Percentiles rank a stretch among this genome's conserved stretches.
These are phyloP conservation scores for Aphis craccivora DNA, from an alignment of 1,140 invertebrate genomes.

Conservation along the genomic window DNA sequence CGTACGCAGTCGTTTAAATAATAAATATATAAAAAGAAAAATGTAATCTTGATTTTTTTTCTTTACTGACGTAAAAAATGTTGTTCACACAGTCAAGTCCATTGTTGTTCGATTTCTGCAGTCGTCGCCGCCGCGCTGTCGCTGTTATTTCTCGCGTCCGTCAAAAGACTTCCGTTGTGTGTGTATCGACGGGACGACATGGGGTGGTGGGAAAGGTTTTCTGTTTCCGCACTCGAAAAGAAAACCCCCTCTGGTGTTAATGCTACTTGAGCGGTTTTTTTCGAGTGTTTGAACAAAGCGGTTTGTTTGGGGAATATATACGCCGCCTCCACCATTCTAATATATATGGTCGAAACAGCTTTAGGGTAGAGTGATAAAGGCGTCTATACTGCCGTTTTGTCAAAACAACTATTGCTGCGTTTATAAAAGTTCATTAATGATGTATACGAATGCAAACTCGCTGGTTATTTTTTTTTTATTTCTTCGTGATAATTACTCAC, in stretches of 20 bases:
- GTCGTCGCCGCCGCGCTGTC: not conserved
- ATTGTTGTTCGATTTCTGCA: constrained; percentile 15
- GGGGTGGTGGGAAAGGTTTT: constrained; percentile 16
- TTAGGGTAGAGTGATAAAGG: not conserved
- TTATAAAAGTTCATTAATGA: constrained; percentile 22
- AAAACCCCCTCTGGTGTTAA: constrained; percentile 48
- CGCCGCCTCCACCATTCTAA: not conserved
- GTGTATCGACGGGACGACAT: not conserved
- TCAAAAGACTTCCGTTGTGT: constrained; percentile 50
- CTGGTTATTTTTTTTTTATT: not conserved
- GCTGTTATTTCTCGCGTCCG: not conserved
- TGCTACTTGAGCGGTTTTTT: constrained; percentile 51
- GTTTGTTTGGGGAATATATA: constrained; percentile 53
- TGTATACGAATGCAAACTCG: not conserved
- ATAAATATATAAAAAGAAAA: not conserved
- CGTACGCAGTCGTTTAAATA: not conserved
- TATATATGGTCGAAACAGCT: not conserved
- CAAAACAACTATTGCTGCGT: constrained; percentile 20
- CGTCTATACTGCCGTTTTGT: constrained; percentile 25
- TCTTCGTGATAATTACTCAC: not conserved
- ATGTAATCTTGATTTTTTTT: too few relatives aligned
- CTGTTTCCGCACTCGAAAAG: constrained; percentile 39
- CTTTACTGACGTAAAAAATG: not conserved
- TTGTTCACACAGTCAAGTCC: constrained; percentile 26
- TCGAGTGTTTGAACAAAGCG: constrained; percentile 55